phyloP scores from a whole-genome alignment of 1,140 invertebrate species.

The Diabrotica virgifera region DNA sequence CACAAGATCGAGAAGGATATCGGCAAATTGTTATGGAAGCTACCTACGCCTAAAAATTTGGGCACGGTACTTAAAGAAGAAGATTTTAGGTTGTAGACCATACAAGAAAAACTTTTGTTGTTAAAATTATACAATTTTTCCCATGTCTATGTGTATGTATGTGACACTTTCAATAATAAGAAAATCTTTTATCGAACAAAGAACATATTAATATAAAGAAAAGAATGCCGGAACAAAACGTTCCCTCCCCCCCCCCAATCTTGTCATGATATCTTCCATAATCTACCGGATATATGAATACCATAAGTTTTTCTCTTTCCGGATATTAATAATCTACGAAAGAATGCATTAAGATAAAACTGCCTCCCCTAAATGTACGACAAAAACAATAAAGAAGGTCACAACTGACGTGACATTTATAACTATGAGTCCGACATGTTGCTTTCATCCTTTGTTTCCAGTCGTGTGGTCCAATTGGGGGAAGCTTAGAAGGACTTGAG shows the following conservation, averaged over 20 bases:
- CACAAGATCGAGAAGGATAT: too few species aligned
- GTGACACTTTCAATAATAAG: too few species aligned
- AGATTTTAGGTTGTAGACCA: too few species aligned
- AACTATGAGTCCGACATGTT: constrained; percentile 39
- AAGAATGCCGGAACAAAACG: constrained; percentile 20
- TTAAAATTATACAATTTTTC: too few species aligned
- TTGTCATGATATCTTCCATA: constrained; percentile 22
- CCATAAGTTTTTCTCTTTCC: constrained; percentile 20
- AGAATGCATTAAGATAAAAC: constrained; percentile 19
- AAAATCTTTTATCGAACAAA: too few species aligned
- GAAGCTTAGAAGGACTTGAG: constrained; percentile 18
- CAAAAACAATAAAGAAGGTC: constrained; percentile 37
- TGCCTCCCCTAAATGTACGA: constrained; percentile 22
- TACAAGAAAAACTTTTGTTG: too few species aligned
- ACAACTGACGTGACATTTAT: constrained; percentile 38
- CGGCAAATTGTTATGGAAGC: too few species aligned
- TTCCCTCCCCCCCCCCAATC: constrained; percentile 19
- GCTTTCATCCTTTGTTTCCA: constrained; percentile 33
- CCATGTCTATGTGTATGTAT: too few species aligned
- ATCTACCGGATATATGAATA: constrained; percentile 27
- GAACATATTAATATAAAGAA: not conserved
- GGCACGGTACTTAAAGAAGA: too few species aligned
- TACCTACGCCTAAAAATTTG: too few species aligned
- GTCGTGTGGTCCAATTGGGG: constrained; percentile 38
- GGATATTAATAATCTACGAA: constrained; percentile 28